These are phyloP conservation scores for Python bivittatus DNA, from an alignment of 2,113 vertebrate genomes.

Conservation along the genomic window DNA sequence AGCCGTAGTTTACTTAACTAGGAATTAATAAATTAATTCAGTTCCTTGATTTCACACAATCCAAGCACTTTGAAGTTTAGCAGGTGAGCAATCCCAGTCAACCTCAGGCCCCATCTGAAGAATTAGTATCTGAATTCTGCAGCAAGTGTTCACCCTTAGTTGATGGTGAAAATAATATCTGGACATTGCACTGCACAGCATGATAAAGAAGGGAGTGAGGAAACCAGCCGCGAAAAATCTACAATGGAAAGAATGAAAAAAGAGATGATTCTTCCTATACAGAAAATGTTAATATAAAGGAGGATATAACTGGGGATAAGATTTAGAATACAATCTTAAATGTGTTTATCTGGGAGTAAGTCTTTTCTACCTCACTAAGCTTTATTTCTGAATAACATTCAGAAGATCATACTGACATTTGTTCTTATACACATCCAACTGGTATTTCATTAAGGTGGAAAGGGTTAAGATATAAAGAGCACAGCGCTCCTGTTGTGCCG, in stretches of 20 bases:
- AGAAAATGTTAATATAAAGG: neutral
- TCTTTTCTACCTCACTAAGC: neutral
- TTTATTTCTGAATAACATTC: neutral
- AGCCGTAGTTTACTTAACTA: neutral
- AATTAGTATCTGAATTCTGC: neutral
- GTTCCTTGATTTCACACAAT: neutral
- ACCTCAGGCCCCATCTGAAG: neutral
- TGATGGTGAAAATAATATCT: neutral
- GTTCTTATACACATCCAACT: neutral
- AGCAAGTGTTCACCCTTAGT: neutral
- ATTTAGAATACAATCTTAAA: neutral
- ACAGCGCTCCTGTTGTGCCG: neutral
- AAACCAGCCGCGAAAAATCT: neutral
- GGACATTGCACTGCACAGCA: neutral
- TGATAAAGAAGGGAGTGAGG: neutral
- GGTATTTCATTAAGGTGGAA: neutral
- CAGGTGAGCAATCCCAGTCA: neutral
- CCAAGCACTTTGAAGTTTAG: neutral
- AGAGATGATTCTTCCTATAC: neutral
- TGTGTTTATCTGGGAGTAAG: neutral
- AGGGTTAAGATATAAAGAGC: neutral
- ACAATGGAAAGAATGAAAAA: neutral
- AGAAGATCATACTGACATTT: neutral
- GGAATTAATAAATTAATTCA: neutral
- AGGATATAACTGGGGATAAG: neutral